Conservation (phyloP, 2,888 invertebrate species). For the Drosophila phalerata region DNA sequence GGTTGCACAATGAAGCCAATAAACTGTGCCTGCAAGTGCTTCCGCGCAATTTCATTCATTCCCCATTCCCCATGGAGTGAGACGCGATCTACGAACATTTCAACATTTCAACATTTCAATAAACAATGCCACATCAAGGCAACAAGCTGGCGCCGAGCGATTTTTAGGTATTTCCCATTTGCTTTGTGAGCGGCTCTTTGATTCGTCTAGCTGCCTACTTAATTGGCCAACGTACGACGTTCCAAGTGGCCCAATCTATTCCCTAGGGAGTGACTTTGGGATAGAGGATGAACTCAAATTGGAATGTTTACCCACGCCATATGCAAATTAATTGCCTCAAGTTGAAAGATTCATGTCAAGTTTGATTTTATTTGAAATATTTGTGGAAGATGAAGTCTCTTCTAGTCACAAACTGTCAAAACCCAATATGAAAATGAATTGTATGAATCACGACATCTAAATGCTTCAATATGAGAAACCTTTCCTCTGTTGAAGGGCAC, state of each 20-base stretch:
- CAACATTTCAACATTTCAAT: conserved; percentile 42
- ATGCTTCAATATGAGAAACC: too few relatives aligned
- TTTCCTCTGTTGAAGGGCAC: too few relatives aligned
- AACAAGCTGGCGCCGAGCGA: conserved; percentile 52
- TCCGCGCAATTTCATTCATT: conserved; percentile 77
- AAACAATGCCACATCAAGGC: conserved; percentile 67
- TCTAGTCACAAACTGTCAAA: neutral
- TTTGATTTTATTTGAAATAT: conserved; percentile 15
- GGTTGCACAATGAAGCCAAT: conserved; percentile 78
- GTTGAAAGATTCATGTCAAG: conserved; percentile 9
- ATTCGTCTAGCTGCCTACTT: conserved; percentile 53
- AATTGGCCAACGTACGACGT: conserved; percentile 51
- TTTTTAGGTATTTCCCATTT: conserved; percentile 41
- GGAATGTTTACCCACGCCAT: conserved; percentile 34
- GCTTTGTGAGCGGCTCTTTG: conserved; percentile 49
- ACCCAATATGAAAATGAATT: neutral
- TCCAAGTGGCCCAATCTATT: conserved; percentile 39
- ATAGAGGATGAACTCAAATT: conserved; percentile 15
- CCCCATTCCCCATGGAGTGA: conserved; percentile 4
- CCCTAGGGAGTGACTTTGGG: conserved; percentile 44
- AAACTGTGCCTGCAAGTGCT: conserved; percentile 78
- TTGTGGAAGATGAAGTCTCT: conserved; percentile 1
- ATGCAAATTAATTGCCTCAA: conserved; percentile 39
- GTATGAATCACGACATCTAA: neutral
- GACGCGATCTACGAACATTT: conserved; percentile 16